Percentiles rank a stretch among this genome's conserved stretches.
Evolutionary conservation across 1,140 invertebrate genomes (phyloP).

Genomic region (Drosophila nebulosa): DNA sequence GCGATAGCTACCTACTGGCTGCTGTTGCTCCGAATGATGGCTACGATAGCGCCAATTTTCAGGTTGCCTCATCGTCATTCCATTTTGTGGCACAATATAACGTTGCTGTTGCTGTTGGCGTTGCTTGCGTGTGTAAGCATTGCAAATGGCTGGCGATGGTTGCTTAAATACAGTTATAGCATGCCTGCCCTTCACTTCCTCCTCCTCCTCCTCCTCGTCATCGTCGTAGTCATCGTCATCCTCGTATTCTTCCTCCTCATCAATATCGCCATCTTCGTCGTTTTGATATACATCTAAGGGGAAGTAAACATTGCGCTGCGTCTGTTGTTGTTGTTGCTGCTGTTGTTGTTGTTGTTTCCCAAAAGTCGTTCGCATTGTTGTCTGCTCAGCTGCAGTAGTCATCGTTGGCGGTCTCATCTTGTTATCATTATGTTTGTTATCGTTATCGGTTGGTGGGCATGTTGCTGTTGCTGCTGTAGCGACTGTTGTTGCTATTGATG

Average conservation of each 20-base stretch:
- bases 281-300: conserved; percentile 68
- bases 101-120: conserved; percentile 56
- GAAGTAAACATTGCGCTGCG: conserved; percentile 65
- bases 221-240: conserved; percentile 38
- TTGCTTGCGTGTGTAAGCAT: conserved; percentile 59
- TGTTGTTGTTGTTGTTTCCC: conserved; percentile 52
- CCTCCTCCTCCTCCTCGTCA: conserved; percentile 43
- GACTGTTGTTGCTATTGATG: conserved; percentile 22
- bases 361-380: conserved; percentile 80
- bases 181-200: conserved; percentile 29
- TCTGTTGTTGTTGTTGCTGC: conserved; percentile 28
- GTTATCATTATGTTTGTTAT: conserved; percentile 33
- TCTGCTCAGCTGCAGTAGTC: conserved; percentile 54
- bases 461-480: conserved; percentile 32
- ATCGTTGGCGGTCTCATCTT: conserved; percentile 40
- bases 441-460: conserved; percentile 68
- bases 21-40: conserved; percentile 63
- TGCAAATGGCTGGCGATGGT: conserved; percentile 37
- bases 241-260: conserved; percentile 63
- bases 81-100: conserved; percentile 39
- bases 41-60: conserved; percentile 79
- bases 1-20: conserved; percentile 40
- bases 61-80: neutral
- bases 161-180: conserved; percentile 22
- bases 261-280: conserved; percentile 67